A percentile compares a stretch with the other conserved stretches of the same genome.
phyloP scores from a whole-genome alignment of 2,888 invertebrate species.

The Mantis religiosa region DNA sequence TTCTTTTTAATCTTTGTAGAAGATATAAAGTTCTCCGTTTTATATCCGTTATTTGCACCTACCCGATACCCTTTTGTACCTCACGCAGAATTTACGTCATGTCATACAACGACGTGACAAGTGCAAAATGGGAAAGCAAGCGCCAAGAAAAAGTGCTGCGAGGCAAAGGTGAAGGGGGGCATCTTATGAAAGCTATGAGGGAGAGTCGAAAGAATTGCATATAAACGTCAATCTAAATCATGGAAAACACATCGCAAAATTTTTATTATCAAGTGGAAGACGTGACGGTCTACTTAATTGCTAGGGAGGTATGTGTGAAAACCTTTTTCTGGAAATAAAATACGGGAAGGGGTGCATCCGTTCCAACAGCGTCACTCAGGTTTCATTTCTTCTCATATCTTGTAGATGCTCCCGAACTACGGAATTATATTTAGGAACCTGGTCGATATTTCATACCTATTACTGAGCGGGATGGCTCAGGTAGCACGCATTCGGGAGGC shows the following conservation, averaged over 20 bases:
- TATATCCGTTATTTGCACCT: background rate
- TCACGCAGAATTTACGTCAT: background rate
- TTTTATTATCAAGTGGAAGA: constrained; percentile 19
- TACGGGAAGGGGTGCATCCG: background rate
- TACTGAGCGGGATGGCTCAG: too few relatives aligned
- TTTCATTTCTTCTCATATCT: background rate
- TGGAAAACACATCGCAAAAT: constrained; percentile 16
- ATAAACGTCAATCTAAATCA: constrained; percentile 21
- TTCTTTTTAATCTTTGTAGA: background rate
- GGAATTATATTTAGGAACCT: background rate
- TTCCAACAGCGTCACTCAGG: background rate
- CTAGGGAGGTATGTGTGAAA: background rate
- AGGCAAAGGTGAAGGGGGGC: background rate
- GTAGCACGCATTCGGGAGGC: too few relatives aligned
- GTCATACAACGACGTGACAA: background rate
- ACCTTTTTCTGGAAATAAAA: background rate
- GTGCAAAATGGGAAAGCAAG: background rate
- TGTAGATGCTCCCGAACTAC: background rate
- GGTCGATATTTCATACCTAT: background rate
- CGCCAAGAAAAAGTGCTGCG: background rate
- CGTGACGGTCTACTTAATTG: constrained; percentile 11
- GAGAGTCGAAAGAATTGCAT: constrained; percentile 13
- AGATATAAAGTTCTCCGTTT: background rate
- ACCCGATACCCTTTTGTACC: background rate
- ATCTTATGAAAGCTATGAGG: background rate